These are phyloP conservation scores for Heterotis niloticus DNA, from an alignment of 2,113 vertebrate genomes.

Conservation along the genomic window DNA sequence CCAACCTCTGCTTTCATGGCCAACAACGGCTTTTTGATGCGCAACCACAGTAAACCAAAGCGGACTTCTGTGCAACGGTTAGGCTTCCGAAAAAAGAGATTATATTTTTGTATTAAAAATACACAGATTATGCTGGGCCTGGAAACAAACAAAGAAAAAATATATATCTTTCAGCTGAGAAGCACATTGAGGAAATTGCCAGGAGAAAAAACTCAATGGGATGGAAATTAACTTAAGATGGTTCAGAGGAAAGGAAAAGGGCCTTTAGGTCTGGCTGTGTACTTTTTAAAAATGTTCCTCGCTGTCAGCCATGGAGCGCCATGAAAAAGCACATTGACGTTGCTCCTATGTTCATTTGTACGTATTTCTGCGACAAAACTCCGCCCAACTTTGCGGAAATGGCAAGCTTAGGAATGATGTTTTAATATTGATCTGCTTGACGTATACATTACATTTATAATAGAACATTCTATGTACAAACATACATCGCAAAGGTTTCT, in stretches of 20 bases:
- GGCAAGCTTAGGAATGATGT: slow-evolving; percentile 38
- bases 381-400: neutral
- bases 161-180: too few relatives aligned
- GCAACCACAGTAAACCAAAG: neutral
- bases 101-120: neutral
- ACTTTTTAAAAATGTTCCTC: neutral
- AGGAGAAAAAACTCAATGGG: too few relatives aligned
- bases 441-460: slow-evolving; percentile 72
- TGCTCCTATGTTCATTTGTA: neutral
- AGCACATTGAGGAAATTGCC: too few relatives aligned
- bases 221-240: too few relatives aligned
- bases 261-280: too few relatives aligned
- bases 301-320: neutral
- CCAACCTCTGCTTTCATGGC: slow-evolving; percentile 11
- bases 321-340: neutral
- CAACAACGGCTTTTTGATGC: neutral
- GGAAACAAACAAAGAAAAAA: neutral
- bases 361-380: neutral
- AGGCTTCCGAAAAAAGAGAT: neutral
- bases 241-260: too few relatives aligned
- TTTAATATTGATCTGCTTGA: slow-evolving; percentile 71
- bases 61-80: neutral
- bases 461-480: slow-evolving; percentile 34
- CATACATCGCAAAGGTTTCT: slow-evolving; percentile 22
- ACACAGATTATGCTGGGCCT: neutral